Evolutionary conservation across 2,888 invertebrate genomes (phyloP).

Genomic region (Drosophila demipolita): DNA sequence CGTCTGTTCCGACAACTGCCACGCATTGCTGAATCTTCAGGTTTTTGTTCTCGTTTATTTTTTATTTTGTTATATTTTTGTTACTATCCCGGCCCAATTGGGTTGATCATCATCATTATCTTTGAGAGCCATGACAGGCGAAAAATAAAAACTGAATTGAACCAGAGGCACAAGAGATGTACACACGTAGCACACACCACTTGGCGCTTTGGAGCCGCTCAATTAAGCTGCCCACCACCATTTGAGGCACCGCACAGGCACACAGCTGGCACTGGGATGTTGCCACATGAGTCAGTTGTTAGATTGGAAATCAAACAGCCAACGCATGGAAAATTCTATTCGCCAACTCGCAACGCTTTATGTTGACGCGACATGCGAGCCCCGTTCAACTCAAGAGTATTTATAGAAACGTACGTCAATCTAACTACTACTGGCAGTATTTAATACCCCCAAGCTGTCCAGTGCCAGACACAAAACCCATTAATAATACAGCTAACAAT

Average conservation of each 20-base stretch:
- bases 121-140: conserved; percentile 59
- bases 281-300: conserved; percentile 55
- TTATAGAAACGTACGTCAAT: conserved; percentile 58
- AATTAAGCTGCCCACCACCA: conserved; percentile 76
- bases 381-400: conserved; percentile 53
- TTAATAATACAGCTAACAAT: conserved; percentile 46
- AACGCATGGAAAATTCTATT: conserved; percentile 58
- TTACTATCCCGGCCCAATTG: conserved; percentile 45
- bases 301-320: conserved; percentile 66
- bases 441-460: conserved; percentile 17
- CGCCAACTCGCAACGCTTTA: conserved; percentile 45
- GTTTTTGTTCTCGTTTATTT: conserved; percentile 28
- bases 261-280: conserved; percentile 12
- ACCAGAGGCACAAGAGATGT: conserved; percentile 29
- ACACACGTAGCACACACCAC: conserved; percentile 43
- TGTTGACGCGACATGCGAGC: conserved; percentile 62
- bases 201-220: conserved; percentile 66
- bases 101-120: conserved; percentile 53
- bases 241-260: conserved; percentile 14
- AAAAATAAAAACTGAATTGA: conserved; percentile 20
- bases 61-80: conserved; percentile 26
- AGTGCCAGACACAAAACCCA: conserved; percentile 57
- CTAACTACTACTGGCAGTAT: conserved; percentile 5
- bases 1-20: conserved; percentile 57
- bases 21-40: conserved; percentile 73